Evolutionary conservation across 2,888 invertebrate genomes (phyloP).

Genomic region (Bursaphelenchus okinawaensis): DNA sequence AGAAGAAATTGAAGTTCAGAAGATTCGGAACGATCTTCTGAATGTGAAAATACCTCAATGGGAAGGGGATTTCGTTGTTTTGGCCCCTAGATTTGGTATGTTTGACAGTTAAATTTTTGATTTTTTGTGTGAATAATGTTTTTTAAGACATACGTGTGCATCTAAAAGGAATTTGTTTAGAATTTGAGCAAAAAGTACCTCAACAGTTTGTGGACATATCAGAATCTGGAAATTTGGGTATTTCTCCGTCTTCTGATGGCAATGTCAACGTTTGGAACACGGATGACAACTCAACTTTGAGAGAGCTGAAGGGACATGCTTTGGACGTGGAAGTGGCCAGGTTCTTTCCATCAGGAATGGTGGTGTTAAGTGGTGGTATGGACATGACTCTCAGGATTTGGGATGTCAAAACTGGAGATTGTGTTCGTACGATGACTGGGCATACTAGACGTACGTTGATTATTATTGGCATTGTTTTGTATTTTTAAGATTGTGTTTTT

Average conservation of each 20-base stretch:
- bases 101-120: neutral
- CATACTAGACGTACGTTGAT: slow-evolving; percentile 63
- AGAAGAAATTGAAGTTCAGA: no score
- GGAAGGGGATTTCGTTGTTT: neutral
- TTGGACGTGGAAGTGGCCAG: slow-evolving; percentile 68
- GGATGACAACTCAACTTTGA: neutral
- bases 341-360: slow-evolving; percentile 71
- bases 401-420: slow-evolving; percentile 69
- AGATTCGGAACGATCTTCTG: no score
- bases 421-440: slow-evolving; percentile 68
- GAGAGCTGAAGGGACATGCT: slow-evolving; percentile 65
- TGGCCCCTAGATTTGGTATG: neutral
- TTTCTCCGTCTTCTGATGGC: neutral
- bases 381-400: slow-evolving; percentile 70
- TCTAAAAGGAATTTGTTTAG: no score
- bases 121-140: neutral
- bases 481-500: neutral
- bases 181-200: neutral
- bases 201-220: neutral
- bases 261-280: neutral
- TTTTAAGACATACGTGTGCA: no score
- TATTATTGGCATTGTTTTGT: no score
- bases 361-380: slow-evolving; percentile 68
- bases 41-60: no score
- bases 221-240: neutral